phyloP scores from a whole-genome alignment of 2,888 invertebrate genomes.

The Unio delphinus region DNA sequence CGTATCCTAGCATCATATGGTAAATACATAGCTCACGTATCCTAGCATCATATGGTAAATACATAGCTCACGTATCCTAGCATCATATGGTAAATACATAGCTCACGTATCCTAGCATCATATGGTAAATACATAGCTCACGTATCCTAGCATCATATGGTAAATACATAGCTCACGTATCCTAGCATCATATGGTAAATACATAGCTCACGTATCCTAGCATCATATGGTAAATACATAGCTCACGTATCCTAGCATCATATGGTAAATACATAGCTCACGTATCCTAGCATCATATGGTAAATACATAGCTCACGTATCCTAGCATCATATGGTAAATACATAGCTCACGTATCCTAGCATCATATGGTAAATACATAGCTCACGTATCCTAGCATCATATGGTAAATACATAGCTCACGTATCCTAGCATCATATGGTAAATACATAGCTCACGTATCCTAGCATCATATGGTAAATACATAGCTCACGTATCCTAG shows the following conservation, averaged over 20 bases:
- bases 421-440: too few relatives aligned
- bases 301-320: too few relatives aligned
- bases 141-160: constrained; percentile 60
- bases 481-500: constrained; percentile 56
- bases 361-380: background rate
- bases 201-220: too few relatives aligned
- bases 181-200: too few relatives aligned
- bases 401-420: constrained; percentile 3
- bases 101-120: constrained; percentile 61
- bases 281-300: too few relatives aligned
- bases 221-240: too few relatives aligned
- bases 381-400: constrained; percentile 59
- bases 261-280: too few relatives aligned
- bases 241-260: too few relatives aligned
- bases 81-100: constrained; percentile 28
- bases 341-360: too few relatives aligned
- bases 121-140: constrained; percentile 29
- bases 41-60: background rate
- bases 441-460: constrained; percentile 43
- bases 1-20: constrained; percentile 55
- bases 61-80: constrained; percentile 53
- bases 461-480: constrained; percentile 43
- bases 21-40: too few relatives aligned
- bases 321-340: too few relatives aligned
- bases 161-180: too few relatives aligned